Percentiles rank a stretch among this genome's conserved stretches.
Conservation (phyloP, 2,113 vertebrate species). For the Plestiodon gilberti region DNA sequence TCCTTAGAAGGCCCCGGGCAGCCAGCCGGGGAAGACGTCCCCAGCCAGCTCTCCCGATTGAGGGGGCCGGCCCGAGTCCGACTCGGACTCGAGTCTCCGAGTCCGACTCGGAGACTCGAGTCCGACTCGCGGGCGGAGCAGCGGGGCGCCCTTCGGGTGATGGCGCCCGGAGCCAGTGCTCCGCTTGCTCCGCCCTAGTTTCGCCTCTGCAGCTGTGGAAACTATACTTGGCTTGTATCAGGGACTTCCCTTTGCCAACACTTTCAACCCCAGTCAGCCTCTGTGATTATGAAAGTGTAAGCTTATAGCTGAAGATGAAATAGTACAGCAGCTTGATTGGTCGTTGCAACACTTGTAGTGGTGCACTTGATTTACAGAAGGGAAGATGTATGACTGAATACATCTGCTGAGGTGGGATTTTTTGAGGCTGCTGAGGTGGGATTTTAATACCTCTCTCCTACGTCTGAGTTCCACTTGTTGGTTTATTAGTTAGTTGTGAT, state of each 20-base stretch:
- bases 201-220: too few species aligned
- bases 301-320: neutral
- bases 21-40: too few species aligned
- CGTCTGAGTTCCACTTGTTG: neutral
- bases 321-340: neutral
- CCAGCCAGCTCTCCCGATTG: too few species aligned
- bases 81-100: too few species aligned
- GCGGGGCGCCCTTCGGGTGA: too few species aligned
- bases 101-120: too few species aligned
- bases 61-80: too few species aligned
- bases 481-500: neutral
- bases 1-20: too few species aligned
- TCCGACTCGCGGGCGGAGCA: too few species aligned
- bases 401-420: neutral
- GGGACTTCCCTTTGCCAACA: neutral
- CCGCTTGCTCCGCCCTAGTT: too few species aligned
- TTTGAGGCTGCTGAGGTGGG: neutral
- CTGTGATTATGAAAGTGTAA: neutral
- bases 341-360: neutral
- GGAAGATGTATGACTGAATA: neutral
- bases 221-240: neutral
- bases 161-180: too few species aligned
- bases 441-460: neutral
- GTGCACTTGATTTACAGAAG: neutral
- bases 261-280: neutral